phyloP scores from a whole-genome alignment of 2,888 invertebrate genomes.

The Tuta absoluta region DNA sequence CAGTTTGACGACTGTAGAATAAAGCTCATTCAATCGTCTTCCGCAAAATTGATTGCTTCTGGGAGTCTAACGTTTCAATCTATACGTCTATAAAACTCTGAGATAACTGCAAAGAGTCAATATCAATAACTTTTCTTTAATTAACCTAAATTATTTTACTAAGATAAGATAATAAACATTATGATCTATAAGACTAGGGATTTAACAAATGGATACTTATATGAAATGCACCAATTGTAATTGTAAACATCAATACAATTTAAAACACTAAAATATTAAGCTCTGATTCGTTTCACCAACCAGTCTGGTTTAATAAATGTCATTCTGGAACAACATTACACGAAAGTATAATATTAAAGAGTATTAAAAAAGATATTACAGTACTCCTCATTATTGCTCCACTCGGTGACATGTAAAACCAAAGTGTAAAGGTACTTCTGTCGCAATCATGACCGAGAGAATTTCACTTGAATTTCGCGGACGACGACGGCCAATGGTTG shows the following conservation, averaged over 20 bases:
- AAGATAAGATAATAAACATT: too few relatives aligned
- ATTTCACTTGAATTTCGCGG: slow-evolving; percentile 30
- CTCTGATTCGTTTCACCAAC: slow-evolving; percentile 12
- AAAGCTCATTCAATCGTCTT: slow-evolving; percentile 1
- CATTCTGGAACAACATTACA: slow-evolving; percentile 21
- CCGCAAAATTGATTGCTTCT: neutral
- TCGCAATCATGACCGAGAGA: slow-evolving; percentile 29
- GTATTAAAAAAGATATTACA: slow-evolving; percentile 28
- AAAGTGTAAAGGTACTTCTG: slow-evolving; percentile 28
- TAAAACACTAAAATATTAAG: slow-evolving; percentile 6
- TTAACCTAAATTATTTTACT: neutral
- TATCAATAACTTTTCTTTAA: neutral
- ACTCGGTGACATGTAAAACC: slow-evolving; percentile 28
- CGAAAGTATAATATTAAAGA: slow-evolving; percentile 24
- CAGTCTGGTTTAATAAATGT: slow-evolving; percentile 20
- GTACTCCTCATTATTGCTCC: slow-evolving; percentile 26
- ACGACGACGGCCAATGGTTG: slow-evolving; percentile 16
- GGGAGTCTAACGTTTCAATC: neutral
- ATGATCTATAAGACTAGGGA: neutral
- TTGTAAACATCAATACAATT: neutral
- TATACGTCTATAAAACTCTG: slow-evolving; percentile 8
- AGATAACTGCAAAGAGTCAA: neutral
- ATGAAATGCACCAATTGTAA: neutral
- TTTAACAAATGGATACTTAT: neutral
- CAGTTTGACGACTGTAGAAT: slow-evolving; percentile 12